Evolutionary conservation across 2,888 invertebrate species (phyloP), one percentile per base, ranked within the genome.

Genomic region (Drosophila parthenogenetica): DNA sequence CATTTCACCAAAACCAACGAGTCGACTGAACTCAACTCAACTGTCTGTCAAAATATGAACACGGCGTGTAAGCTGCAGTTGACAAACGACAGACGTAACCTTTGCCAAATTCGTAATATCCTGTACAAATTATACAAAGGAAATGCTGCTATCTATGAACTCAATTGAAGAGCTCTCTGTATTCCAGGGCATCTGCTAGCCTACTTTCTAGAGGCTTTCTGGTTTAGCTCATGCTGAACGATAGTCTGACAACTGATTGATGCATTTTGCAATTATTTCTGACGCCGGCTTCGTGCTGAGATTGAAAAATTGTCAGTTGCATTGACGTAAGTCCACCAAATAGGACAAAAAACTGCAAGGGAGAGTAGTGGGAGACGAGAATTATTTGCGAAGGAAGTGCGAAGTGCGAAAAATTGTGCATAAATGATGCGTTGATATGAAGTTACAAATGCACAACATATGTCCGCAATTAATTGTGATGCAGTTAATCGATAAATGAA

Each of bases 241-340:
- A 72, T 63, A 79, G 73, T 69, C 69, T 89, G 88, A 81, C 89
- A 87, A 67, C 76, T 89, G 85, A 85, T 85, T 87, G 89, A 85
- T 85, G 85, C 89, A 89, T 89, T 85, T 85, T 79, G 89, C 85
- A 85, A 85, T 85, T 85, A 85, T 85, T 87, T 85, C 73, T 87
- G 87, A 87, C 88, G 87, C 85, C 58, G 66, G 59, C 68, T 61
- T 63, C 69, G 60, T 53, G 71, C 70, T 62, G 78, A 89, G 83
- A 84, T 84, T 84, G 83, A 84, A 84, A 84, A 84, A 87, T 84
- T 84, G 83, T 84, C 83, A 84, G 85, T 84, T 77, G 87, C 89
- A 84, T 76, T 84, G 87, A 66, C 67, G 61, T 35, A 59, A 71
- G 58, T 67, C 59, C 57, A 58, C 37, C 32, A 49, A 64, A 37